A percentile compares a stretch with the other conserved stretches of the same genome.
These are phyloP conservation scores for Ctenopoma kingsleyae DNA, from an alignment of 2,797 vertebrate species.

Conservation along the genomic window DNA sequence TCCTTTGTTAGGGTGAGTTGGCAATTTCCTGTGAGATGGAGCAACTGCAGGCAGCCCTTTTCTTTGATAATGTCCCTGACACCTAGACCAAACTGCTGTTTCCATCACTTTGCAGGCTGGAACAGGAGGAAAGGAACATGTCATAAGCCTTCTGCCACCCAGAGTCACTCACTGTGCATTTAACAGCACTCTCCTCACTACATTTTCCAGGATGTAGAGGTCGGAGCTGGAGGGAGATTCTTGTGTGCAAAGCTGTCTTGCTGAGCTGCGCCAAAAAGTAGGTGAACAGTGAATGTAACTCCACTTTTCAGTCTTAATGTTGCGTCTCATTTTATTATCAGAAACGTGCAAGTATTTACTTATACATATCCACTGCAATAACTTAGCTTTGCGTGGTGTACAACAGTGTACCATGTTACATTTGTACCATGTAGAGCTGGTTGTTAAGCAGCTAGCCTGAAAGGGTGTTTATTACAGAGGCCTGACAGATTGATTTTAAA, in stretches of 20 bases:
- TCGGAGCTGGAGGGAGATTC: slow-evolving; percentile 60
- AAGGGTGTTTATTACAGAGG: slow-evolving; percentile 76
- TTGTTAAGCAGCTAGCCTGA: slow-evolving; percentile 74
- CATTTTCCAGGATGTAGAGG: slow-evolving; percentile 65
- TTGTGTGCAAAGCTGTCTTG: slow-evolving; percentile 58
- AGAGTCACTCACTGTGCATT: slow-evolving; percentile 75
- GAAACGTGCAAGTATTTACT: not conserved
- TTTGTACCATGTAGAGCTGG: slow-evolving; percentile 56
- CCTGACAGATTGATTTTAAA: slow-evolving; percentile 77
- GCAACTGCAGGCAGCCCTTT: slow-evolving; percentile 93
- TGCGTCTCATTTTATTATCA: slow-evolving; percentile 17
- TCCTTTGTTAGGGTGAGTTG: slow-evolving; percentile 99
- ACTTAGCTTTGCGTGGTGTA: slow-evolving; percentile 20
- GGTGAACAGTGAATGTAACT: slow-evolving; percentile 1
- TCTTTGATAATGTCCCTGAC: slow-evolving; percentile 95
- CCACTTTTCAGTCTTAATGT: slow-evolving; percentile 4
- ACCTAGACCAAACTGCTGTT: slow-evolving; percentile 91
- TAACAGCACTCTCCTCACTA: slow-evolving; percentile 76
- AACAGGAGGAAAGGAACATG: slow-evolving; percentile 83
- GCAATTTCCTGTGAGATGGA: slow-evolving; percentile 96
- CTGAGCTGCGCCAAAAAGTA: slow-evolving; percentile 42
- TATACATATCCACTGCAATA: slow-evolving; percentile 14
- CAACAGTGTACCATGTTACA: slow-evolving; percentile 26
- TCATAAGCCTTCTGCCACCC: slow-evolving; percentile 78
- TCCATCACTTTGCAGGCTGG: slow-evolving; percentile 88